phyloP scores from a whole-genome alignment of 2,888 invertebrate genomes.

The Chironomus tentans region DNA sequence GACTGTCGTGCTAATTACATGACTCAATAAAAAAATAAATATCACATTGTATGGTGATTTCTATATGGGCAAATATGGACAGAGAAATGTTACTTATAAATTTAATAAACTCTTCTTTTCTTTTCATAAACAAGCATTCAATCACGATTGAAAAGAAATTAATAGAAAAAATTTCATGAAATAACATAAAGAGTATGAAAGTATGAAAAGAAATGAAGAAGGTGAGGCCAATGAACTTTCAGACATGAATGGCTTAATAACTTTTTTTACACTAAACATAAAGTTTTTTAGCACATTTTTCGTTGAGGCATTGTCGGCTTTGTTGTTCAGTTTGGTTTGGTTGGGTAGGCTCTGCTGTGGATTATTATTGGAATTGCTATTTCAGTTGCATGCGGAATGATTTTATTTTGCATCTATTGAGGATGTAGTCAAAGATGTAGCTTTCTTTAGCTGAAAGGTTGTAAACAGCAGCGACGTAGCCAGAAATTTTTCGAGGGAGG shows the following conservation, averaged over 20 bases:
- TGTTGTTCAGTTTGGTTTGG: no score
- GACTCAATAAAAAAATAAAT: background rate
- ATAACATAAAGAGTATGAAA: background rate
- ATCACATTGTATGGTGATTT: background rate
- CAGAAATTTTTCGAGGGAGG: no score
- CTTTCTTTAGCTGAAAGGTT: no score
- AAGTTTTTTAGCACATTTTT: no score
- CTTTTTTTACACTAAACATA: no score
- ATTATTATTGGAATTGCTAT: no score
- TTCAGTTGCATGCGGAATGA: no score
- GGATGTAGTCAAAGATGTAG: no score
- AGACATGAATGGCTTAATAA: constrained; percentile 1
- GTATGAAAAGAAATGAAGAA: background rate
- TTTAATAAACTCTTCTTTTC: background rate
- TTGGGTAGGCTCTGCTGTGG: no score
- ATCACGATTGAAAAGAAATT: constrained; percentile 18
- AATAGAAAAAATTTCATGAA: background rate
- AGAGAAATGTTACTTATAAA: background rate
- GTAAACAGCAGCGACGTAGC: no score
- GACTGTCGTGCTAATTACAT: background rate
- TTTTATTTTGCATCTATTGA: no score
- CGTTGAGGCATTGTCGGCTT: no score
- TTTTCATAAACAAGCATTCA: background rate
- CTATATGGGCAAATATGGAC: background rate
- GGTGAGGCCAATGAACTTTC: constrained; percentile 18